Conservation (phyloP, 1,140 invertebrate species). For the Hylyphantes graminicola region DNA sequence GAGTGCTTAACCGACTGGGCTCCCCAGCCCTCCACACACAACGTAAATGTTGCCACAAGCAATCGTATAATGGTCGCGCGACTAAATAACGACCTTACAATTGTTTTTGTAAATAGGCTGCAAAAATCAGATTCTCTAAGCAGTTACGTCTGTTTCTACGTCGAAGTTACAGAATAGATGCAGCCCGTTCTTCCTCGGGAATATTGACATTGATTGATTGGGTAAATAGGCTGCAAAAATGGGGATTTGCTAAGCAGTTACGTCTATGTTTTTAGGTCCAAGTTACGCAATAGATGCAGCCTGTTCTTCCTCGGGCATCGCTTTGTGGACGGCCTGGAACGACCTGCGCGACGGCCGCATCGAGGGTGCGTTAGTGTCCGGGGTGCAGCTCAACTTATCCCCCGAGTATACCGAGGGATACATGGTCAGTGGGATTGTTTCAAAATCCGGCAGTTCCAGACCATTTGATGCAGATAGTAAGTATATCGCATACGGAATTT, state of each 20-base stretch:
- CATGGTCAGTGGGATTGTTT: slow-evolving; percentile 65
- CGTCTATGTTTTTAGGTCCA: slow-evolving; percentile 70
- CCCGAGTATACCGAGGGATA: slow-evolving; percentile 91
- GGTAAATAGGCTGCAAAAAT: not conserved
- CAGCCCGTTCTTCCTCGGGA: not conserved
- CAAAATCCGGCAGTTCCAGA: slow-evolving; percentile 42
- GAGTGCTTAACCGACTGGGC: too few species aligned
- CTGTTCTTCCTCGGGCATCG: slow-evolving; percentile 75
- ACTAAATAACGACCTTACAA: too few species aligned
- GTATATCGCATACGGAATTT: not conserved
- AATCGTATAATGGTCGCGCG: too few species aligned
- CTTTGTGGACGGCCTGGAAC: slow-evolving; percentile 36
- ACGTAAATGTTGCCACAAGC: too few species aligned
- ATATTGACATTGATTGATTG: not conserved
- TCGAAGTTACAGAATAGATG: not conserved
- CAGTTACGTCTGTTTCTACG: not conserved
- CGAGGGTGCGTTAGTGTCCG: slow-evolving; percentile 85
- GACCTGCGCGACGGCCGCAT: slow-evolving; percentile 4
- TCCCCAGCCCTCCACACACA: too few species aligned
- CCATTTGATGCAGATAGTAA: slow-evolving; percentile 54
- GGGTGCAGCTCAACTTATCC: slow-evolving; percentile 85
- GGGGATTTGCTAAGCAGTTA: not conserved
- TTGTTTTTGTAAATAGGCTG: too few species aligned
- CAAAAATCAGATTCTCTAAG: too few species aligned
- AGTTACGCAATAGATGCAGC: slow-evolving; percentile 94